A percentile compares a stretch with the other conserved stretches of the same genome.
Conservation (phyloP, 2,888 invertebrate species). For the Galeopsomyia nigrocyanea region DNA sequence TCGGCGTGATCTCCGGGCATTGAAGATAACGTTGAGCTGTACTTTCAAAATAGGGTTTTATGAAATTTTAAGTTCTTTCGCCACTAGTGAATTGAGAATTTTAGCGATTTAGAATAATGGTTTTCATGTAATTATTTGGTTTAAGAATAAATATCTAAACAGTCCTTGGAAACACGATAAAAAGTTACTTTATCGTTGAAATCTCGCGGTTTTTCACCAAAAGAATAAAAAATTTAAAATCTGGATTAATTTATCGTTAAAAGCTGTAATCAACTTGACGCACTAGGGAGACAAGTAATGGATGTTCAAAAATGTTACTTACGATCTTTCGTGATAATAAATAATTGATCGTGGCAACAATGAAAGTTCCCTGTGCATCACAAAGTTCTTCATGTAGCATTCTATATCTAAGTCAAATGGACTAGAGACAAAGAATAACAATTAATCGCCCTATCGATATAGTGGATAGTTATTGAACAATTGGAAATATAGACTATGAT, state of each 20-base stretch:
- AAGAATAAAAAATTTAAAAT: background rate
- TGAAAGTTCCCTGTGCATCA: slow-evolving; percentile 20
- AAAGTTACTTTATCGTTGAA: slow-evolving; percentile 12
- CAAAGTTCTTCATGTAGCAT: slow-evolving; percentile 31
- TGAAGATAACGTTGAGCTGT: no score
- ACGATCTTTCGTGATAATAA: slow-evolving; percentile 3
- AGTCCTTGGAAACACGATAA: slow-evolving; percentile 14
- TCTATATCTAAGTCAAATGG: slow-evolving; percentile 26
- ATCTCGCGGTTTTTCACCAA: slow-evolving; percentile 16
- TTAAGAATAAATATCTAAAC: slow-evolving; percentile 23
- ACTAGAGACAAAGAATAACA: slow-evolving; percentile 24
- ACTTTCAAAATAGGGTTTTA: no score
- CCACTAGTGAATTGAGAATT: slow-evolving; percentile 20
- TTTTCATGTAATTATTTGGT: slow-evolving; percentile 31
- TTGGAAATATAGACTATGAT: slow-evolving; percentile 42
- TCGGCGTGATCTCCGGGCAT: slow-evolving; percentile 11
- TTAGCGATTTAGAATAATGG: slow-evolving; percentile 11
- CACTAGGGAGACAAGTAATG: no score
- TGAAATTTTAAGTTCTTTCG: background rate
- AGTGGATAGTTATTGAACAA: slow-evolving; percentile 29
- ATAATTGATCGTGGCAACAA: slow-evolving; percentile 34
- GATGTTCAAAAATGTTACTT: background rate
- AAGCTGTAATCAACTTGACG: background rate
- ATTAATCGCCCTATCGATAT: slow-evolving; percentile 30
- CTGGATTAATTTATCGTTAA: background rate